Base-by-base conservation (phyloP, 2,113 vertebrate species). In the Vulpes lagopus region DNA sequence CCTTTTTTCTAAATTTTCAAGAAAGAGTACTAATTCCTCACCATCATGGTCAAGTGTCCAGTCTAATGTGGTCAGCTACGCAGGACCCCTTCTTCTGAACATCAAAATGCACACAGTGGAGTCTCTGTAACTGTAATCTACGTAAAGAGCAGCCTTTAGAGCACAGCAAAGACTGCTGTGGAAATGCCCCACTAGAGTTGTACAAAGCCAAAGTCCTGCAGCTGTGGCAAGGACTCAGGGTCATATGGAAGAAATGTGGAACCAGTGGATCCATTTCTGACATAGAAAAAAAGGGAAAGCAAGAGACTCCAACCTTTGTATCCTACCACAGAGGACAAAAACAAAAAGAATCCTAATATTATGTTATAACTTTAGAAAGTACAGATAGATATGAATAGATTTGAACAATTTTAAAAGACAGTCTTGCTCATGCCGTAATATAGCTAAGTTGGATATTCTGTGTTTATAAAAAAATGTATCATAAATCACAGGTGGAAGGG, bases 401-500 rank as follows among this genome's bases (percentile, higher is more conserved):
- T 83, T 32, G n/a, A 92, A 67, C 6, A 87, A 20, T 38, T 90
- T 62, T 49, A 74, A 79, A 92, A 94, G 43, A 17, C 8, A 14
- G 1, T 94, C 51, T 30, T 90, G 11, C 64, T 91, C 25, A 60
- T 89, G 8, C 96, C 8, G 10, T 73, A 23, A 88, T 81, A 88
- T 81, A 93, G 82, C 32, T 69, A 43, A 49, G 4, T 84, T 93
- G 23, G 4, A 74, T 12, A 89, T 38, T 92, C 91, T 94, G 53
- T 17, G 43, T 51, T 49, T 91, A 65, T 91, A 57, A 76, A 43
- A 93, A 84, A 64, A 49, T 43, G 2, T 65, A 84, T 84, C 20
- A 76, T 92, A 96, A 95, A 95, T 97, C 59, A 92, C 38, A 88
- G 19, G 62, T 90, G 8, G n/a, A 80, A 92, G 11, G 6, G 4